phyloP scores from a whole-genome alignment of 2,888 invertebrate species.

The Aleiodes testaceus region DNA sequence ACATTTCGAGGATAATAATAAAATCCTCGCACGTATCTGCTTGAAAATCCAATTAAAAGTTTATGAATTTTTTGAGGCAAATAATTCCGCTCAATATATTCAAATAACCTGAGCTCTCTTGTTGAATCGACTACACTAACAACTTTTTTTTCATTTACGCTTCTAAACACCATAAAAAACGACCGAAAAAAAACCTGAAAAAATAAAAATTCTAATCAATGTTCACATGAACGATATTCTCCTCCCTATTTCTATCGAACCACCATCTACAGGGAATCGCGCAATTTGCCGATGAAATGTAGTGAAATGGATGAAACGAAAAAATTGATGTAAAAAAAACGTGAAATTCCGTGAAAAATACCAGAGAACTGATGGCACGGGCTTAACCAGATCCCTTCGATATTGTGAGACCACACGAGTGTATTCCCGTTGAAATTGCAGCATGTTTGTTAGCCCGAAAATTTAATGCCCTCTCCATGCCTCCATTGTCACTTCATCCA shows the following conservation, averaged over 20 bases:
- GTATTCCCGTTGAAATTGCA: conserved; percentile 21
- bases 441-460: conserved; percentile 2
- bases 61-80: neutral
- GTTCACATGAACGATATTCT: too few species aligned
- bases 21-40: neutral
- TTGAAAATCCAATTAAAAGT: conserved; percentile 16
- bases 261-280: too few species aligned
- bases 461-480: conserved; percentile 14
- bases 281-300: too few species aligned
- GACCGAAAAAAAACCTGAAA: too few species aligned
- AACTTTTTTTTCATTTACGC: neutral
- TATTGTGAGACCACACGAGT: conserved; percentile 3
- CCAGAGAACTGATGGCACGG: neutral
- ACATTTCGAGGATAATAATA: too few species aligned
- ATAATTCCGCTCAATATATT: neutral
- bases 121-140: neutral
- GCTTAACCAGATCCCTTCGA: neutral
- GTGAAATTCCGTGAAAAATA: neutral
- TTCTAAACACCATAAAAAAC: neutral
- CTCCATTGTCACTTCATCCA: conserved; percentile 11
- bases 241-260: too few species aligned
- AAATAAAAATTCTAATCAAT: too few species aligned
- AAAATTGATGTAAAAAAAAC: neutral
- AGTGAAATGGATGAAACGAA: too few species aligned
- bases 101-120: neutral